phyloP scores from a whole-genome alignment of 2,113 vertebrate genomes.

The Macrotis lagotis region DNA sequence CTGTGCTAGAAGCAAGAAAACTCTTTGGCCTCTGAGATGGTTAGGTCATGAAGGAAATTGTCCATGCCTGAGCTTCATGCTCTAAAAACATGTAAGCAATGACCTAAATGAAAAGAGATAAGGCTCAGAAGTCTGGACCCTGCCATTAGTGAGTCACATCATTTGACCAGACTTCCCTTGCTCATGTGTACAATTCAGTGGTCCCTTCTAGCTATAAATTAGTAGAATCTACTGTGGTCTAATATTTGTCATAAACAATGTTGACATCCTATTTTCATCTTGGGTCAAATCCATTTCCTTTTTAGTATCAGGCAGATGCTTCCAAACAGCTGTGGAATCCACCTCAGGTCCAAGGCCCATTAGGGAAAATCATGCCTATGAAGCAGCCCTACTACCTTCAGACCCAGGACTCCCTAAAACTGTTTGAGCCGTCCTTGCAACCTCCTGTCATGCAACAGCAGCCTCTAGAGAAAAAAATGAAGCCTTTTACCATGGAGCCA shows the following conservation, averaged over 20 bases:
- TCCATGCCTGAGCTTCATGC: not conserved
- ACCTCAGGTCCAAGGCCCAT: conserved; percentile 89
- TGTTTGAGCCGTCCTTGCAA: conserved; percentile 92
- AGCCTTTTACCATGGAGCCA: conserved; percentile 92
- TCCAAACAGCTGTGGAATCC: conserved; percentile 95
- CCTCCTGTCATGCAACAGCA: conserved; percentile 88
- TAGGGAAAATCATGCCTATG: conserved; percentile 93
- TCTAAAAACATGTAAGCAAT: not conserved
- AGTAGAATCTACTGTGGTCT: not conserved
- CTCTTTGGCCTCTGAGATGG: not conserved
- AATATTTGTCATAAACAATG: not conserved
- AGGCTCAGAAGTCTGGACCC: not conserved
- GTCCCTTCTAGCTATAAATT: not conserved
- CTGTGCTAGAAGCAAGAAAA: not conserved
- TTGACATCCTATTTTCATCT: not conserved
- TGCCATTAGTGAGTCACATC: not conserved
- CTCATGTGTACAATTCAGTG: not conserved
- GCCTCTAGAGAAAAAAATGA: conserved; percentile 96
- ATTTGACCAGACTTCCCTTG: not conserved
- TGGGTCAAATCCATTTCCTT: conserved; percentile 48
- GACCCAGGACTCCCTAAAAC: conserved; percentile 92
- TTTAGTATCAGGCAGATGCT: conserved; percentile 92
- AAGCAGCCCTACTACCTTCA: conserved; percentile 92
- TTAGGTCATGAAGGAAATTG: not conserved
- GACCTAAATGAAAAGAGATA: not conserved